A percentile compares a stretch with the other conserved stretches of the same genome.
These are phyloP conservation scores for Sericinus montela DNA, from an alignment of 2,888 invertebrate genomes.

Conservation along the genomic window DNA sequence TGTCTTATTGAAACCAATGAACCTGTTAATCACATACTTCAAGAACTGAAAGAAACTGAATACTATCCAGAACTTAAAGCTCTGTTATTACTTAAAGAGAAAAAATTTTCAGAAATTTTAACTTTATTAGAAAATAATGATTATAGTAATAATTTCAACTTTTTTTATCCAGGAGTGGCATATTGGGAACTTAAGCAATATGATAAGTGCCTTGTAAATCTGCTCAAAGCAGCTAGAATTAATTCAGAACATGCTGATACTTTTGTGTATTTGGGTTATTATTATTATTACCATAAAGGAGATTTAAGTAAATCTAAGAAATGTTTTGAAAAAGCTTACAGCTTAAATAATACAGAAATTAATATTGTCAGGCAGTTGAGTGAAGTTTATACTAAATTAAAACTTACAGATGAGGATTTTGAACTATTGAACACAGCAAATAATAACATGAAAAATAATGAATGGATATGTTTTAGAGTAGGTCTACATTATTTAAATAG, in stretches of 20 bases:
- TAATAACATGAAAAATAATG: slow-evolving; percentile 65
- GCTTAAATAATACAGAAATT: slow-evolving; percentile 83
- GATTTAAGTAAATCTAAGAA: slow-evolving; percentile 87
- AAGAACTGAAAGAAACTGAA: slow-evolving; percentile 44
- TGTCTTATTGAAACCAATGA: slow-evolving; percentile 57
- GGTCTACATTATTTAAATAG: slow-evolving; percentile 89
- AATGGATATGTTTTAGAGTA: slow-evolving; percentile 91
- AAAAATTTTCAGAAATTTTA: slow-evolving; percentile 76
- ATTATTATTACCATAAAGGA: slow-evolving; percentile 81
- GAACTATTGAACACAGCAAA: slow-evolving; percentile 75
- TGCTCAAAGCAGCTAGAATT: slow-evolving; percentile 84
- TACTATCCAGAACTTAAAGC: slow-evolving; percentile 67
- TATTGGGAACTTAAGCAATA: slow-evolving; percentile 80
- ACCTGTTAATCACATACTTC: slow-evolving; percentile 41
- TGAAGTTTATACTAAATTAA: slow-evolving; percentile 84
- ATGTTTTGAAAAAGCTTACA: slow-evolving; percentile 91
- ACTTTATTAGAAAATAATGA: slow-evolving; percentile 69
- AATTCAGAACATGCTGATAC: slow-evolving; percentile 87
- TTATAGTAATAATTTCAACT: slow-evolving; percentile 55
- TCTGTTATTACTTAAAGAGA: slow-evolving; percentile 66
- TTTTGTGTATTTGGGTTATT: slow-evolving; percentile 87
- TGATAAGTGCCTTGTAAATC: slow-evolving; percentile 80
- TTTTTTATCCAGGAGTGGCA: slow-evolving; percentile 80
- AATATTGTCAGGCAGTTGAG: slow-evolving; percentile 87
- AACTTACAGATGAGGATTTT: slow-evolving; percentile 83